These are phyloP conservation scores for Psilanteris sp. DNA, from an alignment of 1,140 invertebrate species.

Conservation along the genomic window DNA sequence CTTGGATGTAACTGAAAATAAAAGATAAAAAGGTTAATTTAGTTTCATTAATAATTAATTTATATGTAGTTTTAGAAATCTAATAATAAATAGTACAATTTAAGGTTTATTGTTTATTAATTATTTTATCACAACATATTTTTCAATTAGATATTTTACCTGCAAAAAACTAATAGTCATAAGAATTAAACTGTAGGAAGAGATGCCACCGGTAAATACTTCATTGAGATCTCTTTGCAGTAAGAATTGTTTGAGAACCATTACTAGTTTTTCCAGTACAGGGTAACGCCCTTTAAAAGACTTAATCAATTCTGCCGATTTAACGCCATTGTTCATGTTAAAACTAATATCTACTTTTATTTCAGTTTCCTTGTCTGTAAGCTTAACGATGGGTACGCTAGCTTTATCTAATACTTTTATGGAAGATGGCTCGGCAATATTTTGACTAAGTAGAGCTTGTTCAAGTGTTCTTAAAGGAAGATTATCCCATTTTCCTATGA, in stretches of 20 bases:
- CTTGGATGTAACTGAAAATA: constrained; percentile 85
- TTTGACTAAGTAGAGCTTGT: constrained; percentile 91
- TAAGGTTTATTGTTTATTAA: too few relatives aligned
- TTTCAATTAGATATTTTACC: constrained; percentile 82
- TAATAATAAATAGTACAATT: too few relatives aligned
- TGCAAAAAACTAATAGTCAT: constrained; percentile 99
- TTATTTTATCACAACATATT: too few relatives aligned
- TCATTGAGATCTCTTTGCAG: constrained; percentile 98
- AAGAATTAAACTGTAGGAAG: constrained; percentile 98
- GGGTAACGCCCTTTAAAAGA: constrained; percentile 90
- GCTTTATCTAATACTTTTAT: constrained; percentile 98
- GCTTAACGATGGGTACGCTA: constrained; percentile 97
- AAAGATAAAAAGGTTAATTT: too few relatives aligned
- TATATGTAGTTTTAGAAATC: too few relatives aligned
- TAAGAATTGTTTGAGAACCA: constrained; percentile 98
- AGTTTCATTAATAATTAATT: too few relatives aligned
- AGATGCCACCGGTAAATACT: constrained; percentile 99
- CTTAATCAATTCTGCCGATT: constrained; percentile 97
- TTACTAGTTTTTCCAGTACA: constrained; percentile 93
- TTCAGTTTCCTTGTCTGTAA: constrained; percentile 96
- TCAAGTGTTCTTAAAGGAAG: constrained; percentile 94
- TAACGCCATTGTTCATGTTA: constrained; percentile 97
- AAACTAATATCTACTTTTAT: constrained; percentile 98
- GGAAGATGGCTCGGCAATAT: constrained; percentile 91
- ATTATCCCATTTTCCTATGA: constrained; percentile 96